Conservation (phyloP, 2,113 vertebrate species). For the Megaceryle torquata region DNA sequence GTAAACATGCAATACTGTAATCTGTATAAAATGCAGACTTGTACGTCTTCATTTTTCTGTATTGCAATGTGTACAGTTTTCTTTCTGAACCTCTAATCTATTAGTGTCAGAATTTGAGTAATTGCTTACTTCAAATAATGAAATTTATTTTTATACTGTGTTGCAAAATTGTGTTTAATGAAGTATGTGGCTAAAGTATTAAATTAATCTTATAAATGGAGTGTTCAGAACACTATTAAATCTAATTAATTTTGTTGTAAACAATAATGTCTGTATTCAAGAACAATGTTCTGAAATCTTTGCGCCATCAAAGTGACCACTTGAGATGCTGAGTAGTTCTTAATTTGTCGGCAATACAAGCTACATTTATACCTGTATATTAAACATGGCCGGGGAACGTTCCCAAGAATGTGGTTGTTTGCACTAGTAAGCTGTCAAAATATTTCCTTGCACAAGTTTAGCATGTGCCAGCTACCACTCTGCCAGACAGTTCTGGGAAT, state of each 20-base stretch:
- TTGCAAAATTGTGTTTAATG: neutral
- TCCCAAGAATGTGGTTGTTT: neutral
- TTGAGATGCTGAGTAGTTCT: neutral
- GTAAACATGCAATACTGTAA: neutral
- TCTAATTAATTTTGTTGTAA: neutral
- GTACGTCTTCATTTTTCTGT: neutral
- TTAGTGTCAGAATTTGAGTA: neutral
- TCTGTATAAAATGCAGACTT: neutral
- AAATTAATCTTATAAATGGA: neutral
- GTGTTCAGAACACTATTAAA: neutral
- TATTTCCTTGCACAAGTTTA: conserved; percentile 10
- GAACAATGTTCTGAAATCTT: neutral
- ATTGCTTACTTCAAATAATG: neutral
- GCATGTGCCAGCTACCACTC: neutral
- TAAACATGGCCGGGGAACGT: neutral
- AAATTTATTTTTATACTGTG: neutral
- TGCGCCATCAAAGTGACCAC: neutral
- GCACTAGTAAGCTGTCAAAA: conserved; percentile 22
- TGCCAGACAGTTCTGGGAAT: neutral
- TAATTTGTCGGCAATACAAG: neutral
- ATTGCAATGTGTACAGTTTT: neutral
- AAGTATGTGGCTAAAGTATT: neutral
- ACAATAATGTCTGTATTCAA: neutral
- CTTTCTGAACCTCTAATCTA: neutral
- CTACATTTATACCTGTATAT: neutral